phyloP scores from a whole-genome alignment of 2,888 invertebrate species.

The Saturnia pavonia region DNA sequence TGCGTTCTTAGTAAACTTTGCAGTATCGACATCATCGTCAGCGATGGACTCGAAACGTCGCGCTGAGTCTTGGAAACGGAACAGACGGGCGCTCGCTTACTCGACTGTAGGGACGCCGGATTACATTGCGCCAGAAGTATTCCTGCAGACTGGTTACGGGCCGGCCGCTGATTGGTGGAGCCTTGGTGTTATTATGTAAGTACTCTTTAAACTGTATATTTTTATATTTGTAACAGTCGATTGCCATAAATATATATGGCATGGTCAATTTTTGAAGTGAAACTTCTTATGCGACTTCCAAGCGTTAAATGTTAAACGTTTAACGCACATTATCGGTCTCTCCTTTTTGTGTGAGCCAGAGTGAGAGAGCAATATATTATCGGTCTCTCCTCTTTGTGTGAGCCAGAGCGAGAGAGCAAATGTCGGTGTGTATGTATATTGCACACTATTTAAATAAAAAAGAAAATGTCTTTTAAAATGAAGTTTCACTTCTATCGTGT shows the following conservation, averaged over 20 bases:
- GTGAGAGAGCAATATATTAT: too few relatives aligned
- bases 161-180: constrained; percentile 99
- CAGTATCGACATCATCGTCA: constrained; percentile 74
- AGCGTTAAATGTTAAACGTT: too few relatives aligned
- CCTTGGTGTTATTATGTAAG: constrained; percentile 98
- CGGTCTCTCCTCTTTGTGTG: too few relatives aligned
- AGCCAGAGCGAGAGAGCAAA: too few relatives aligned
- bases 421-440: too few relatives aligned
- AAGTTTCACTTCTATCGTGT: too few relatives aligned
- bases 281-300: too few relatives aligned
- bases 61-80: constrained; percentile 99
- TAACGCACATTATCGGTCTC: too few relatives aligned
- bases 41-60: constrained; percentile 98
- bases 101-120: constrained; percentile 99
- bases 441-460: too few relatives aligned
- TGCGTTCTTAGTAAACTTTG: constrained; percentile 17
- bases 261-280: too few relatives aligned
- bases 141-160: constrained; percentile 98
- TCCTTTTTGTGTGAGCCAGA: too few relatives aligned
- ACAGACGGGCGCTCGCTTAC: constrained; percentile 96
- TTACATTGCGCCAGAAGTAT: constrained; percentile 99
- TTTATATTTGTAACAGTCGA: background rate
- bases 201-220: constrained; percentile 27
- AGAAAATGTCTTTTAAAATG: too few relatives aligned
- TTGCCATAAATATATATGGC: background rate